Conservation (phyloP, 2,797 vertebrate species). For the Hydrocynus forskahlii region DNA sequence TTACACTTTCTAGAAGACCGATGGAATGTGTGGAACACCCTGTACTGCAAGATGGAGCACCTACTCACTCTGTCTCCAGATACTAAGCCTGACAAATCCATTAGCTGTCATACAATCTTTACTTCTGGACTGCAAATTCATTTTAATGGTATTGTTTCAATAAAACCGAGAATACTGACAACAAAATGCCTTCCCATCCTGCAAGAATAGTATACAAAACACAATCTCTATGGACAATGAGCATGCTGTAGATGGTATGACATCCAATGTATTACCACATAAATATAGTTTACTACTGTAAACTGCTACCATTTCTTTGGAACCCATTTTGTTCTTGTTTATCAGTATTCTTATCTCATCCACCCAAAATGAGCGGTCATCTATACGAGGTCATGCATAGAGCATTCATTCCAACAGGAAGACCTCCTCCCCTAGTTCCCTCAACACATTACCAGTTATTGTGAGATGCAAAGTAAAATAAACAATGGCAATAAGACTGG, state of each 20-base stretch:
- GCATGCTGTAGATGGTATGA: not conserved
- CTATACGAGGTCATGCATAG: slow-evolving; percentile 27
- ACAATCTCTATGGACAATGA: not conserved
- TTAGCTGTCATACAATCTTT: not conserved
- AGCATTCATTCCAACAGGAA: slow-evolving; percentile 34
- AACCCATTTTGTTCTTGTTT: slow-evolving; percentile 8
- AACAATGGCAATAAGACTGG: not conserved
- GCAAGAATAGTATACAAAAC: too few species aligned
- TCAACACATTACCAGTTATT: slow-evolving; percentile 10
- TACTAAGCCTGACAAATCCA: not conserved
- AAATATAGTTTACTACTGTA: not conserved
- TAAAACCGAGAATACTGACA: not conserved
- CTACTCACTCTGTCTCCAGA: not conserved
- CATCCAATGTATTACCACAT: not conserved
- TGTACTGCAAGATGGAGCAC: not conserved
- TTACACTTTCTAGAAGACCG: not conserved
- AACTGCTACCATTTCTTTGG: slow-evolving; percentile 4
- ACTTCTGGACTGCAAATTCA: not conserved
- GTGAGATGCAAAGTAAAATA: slow-evolving; percentile 7
- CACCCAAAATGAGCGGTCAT: not conserved
- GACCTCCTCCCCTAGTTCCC: slow-evolving; percentile 13
- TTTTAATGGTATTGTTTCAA: not conserved
- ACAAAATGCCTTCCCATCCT: not conserved
- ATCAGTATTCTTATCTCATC: not conserved
- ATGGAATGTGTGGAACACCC: not conserved